These are phyloP conservation scores for Drosophila albomicans DNA, from an alignment of 1,140 invertebrate species.

Conservation along the genomic window DNA sequence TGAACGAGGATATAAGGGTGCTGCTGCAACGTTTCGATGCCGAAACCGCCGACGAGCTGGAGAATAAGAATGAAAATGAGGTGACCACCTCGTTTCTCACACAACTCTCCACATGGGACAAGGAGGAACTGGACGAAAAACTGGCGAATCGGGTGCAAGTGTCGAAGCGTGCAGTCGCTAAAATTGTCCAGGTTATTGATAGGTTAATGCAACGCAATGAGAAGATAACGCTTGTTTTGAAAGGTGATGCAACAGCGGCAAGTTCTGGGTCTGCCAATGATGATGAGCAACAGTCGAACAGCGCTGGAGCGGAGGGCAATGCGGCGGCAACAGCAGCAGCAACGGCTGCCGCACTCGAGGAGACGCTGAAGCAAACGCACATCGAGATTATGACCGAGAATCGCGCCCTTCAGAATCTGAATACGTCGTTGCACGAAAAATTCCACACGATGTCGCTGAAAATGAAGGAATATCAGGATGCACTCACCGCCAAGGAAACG, in stretches of 20 bases:
- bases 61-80: slow-evolving; percentile 98
- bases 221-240: slow-evolving; percentile 94
- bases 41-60: slow-evolving; percentile 97
- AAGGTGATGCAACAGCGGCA: slow-evolving; percentile 87
- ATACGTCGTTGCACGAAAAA: slow-evolving; percentile 96
- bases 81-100: slow-evolving; percentile 98
- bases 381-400: slow-evolving; percentile 96
- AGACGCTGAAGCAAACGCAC: slow-evolving; percentile 92
- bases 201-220: slow-evolving; percentile 96
- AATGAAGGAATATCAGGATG: slow-evolving; percentile 96
- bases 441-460: slow-evolving; percentile 96
- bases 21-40: slow-evolving; percentile 98
- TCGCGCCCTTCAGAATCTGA: slow-evolving; percentile 94
- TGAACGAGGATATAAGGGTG: slow-evolving; percentile 98
- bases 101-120: slow-evolving; percentile 99
- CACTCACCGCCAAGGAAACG: slow-evolving; percentile 95
- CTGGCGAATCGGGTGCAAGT: slow-evolving; percentile 97
- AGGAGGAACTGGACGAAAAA: slow-evolving; percentile 98
- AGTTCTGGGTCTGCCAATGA: slow-evolving; percentile 34
- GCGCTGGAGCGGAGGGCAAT: slow-evolving; percentile 33
- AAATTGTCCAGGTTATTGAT: slow-evolving; percentile 98
- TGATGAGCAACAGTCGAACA: slow-evolving; percentile 45
- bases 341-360: slow-evolving; percentile 87
- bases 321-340: slow-evolving; percentile 26
- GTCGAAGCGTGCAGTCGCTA: slow-evolving; percentile 96